These are phyloP conservation scores for Himalopsyche kuldschensis DNA, from an alignment of 2,888 invertebrate species.

Conservation along the genomic window DNA sequence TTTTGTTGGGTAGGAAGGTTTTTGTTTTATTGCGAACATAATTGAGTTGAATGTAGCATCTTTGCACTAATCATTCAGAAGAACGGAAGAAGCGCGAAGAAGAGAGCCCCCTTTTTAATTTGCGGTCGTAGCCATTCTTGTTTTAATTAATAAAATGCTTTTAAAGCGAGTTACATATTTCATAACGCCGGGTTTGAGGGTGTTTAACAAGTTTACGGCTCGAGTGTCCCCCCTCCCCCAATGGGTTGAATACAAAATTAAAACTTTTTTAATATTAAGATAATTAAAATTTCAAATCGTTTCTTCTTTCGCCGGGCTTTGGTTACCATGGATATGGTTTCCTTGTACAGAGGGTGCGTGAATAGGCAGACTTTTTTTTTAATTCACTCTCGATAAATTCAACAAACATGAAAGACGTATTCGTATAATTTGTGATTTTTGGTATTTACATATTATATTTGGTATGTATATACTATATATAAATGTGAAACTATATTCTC, in stretches of 20 bases:
- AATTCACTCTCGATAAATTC: too few species aligned
- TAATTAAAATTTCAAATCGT: constrained; percentile 32
- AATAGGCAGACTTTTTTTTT: too few species aligned
- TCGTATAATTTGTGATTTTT: too few species aligned
- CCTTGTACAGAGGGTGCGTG: too few species aligned
- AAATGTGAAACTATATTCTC: too few species aligned
- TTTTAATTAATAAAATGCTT: neutral
- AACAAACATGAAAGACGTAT: too few species aligned
- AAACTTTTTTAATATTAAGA: constrained; percentile 34
- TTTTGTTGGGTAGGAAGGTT: neutral
- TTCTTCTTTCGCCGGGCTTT: neutral
- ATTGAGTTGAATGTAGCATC: neutral
- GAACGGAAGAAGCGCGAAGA: neutral
- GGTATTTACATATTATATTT: too few species aligned
- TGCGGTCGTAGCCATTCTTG: neutral
- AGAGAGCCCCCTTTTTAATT: neutral
- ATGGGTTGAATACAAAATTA: constrained; percentile 25
- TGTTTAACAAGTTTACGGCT: constrained; percentile 5
- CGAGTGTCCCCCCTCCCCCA: neutral
- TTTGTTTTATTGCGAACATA: neutral
- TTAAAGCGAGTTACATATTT: neutral
- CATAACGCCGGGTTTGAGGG: neutral
- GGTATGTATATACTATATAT: too few species aligned
- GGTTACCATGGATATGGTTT: neutral
- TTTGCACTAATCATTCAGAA: neutral